These are phyloP conservation scores for Drosophila setifemur DNA, from an alignment of 1,140 invertebrate species.

Conservation along the genomic window DNA sequence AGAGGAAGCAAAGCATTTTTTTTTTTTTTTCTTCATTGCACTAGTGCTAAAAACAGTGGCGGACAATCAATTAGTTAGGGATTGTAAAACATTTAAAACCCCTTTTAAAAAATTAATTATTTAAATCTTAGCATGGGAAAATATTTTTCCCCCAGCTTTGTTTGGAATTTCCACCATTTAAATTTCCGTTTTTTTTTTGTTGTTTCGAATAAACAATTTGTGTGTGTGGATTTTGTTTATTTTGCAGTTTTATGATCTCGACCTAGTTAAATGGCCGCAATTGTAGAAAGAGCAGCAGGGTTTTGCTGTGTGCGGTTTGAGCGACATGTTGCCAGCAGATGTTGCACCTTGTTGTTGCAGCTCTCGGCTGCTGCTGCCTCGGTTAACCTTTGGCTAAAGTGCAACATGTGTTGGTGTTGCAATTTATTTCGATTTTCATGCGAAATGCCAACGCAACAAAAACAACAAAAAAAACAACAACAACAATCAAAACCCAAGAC, in stretches of 20 bases:
- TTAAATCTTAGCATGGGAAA: background rate
- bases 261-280: background rate
- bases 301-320: slow-evolving; percentile 20
- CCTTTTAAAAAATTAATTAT: too few species aligned
- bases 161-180: background rate
- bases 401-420: slow-evolving; percentile 42
- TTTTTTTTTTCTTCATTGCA: background rate
- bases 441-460: slow-evolving; percentile 43
- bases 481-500: too few species aligned
- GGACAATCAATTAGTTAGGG: background rate
- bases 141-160: background rate
- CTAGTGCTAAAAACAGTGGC: background rate
- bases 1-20: slow-evolving; percentile 8
- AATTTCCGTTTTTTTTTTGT: too few species aligned
- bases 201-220: background rate
- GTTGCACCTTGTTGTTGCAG: slow-evolving; percentile 20
- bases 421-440: slow-evolving; percentile 46
- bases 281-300: too few species aligned
- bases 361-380: background rate
- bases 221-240: too few species aligned
- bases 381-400: slow-evolving; percentile 24
- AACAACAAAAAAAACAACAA: slow-evolving; percentile 3
- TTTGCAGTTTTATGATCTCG: background rate
- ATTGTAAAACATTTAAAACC: too few species aligned
- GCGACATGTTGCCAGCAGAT: slow-evolving; percentile 64